These are phyloP conservation scores for Nemurella pictetii DNA, from an alignment of 2,888 invertebrate species.

Conservation along the genomic window DNA sequence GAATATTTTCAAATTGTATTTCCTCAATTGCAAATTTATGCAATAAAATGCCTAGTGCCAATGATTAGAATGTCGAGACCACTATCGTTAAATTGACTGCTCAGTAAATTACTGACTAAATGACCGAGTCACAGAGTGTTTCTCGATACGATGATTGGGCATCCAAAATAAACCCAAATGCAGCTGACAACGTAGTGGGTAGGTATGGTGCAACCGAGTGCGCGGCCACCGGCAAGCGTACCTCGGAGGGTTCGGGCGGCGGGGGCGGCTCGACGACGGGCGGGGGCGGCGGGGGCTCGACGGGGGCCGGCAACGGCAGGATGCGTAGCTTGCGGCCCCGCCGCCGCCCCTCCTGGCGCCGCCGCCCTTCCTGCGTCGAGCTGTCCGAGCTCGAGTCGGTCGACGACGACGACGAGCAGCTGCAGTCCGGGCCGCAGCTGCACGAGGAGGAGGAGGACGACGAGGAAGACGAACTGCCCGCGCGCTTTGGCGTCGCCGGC, in stretches of 20 bases:
- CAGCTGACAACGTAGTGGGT: no score
- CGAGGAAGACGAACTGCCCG: slow-evolving; percentile 49
- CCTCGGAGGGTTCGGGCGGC: slow-evolving; percentile 36
- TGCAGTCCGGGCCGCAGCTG: slow-evolving; percentile 82
- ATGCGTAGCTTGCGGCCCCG: slow-evolving; percentile 46
- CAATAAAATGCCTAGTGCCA: no score
- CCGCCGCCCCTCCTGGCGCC: slow-evolving; percentile 53
- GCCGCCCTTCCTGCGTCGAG: slow-evolving; percentile 61
- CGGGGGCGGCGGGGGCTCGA: slow-evolving; percentile 50
- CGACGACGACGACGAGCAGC: slow-evolving; percentile 74
- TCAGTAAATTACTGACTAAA: no score
- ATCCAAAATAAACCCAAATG: no score
- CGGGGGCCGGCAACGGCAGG: slow-evolving; percentile 49
- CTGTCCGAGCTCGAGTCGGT: slow-evolving; percentile 62
- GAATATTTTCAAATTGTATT: no score
- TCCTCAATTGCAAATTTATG: no score
- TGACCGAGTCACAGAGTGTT: no score
- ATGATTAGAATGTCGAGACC: no score
- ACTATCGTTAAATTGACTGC: no score
- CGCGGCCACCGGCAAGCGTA: slow-evolving; percentile 49
- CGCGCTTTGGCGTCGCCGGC: not conserved
- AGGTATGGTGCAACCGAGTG: no score
- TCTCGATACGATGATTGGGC: no score
- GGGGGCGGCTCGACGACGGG: not conserved
- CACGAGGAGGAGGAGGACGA: slow-evolving; percentile 61